Base-by-base conservation (phyloP, 2,888 invertebrate species). In the Oxytorus armatus region DNA sequence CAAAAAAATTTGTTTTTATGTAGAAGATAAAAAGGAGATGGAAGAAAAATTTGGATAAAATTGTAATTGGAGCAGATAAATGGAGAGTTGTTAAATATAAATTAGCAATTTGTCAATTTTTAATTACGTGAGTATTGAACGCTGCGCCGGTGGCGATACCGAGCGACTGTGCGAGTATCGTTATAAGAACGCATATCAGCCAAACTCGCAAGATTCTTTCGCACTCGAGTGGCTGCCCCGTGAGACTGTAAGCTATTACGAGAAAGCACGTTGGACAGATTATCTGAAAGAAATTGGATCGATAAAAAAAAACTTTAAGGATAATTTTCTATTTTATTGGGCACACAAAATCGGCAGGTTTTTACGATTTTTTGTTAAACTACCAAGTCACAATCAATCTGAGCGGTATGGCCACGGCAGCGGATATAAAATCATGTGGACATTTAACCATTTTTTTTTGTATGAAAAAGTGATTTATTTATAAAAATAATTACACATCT, bases 61-160 rank as follows among this genome's bases (percentile, higher is more conserved):
- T 59, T 5, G 16, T 25, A 29, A 63, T 63, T 47, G 42, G 36
- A 49, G 8, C 47, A 36, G 14, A 25, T 29, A 29, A 29, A 29
- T 29, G n/a, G n/a, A n/a, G n/a, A n/a, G n/a, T n/a, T n/a, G 3
- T 29, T 29, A 29, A 29, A 29, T 36, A 8, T 4, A 8, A 36
- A 36, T 8, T 36, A 7, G 14, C 4, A 36, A 16, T 25, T 44
- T 23, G 29, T 53, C 0, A 39, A 59, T 51, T 7, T 49, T 25
- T 11, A 47, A 72, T 83, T 88, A 95, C 95, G 92, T 96, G 94
- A 75, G 95, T 93, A 81, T 94, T 93, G 78, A 95, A 95, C 3
- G 95, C 94, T 3, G 96, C 95, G 42, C 97, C 97, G 42, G 95
- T 93, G 2, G 96, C 93, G 33, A 96, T 92, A 0, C 97, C 97